Percentiles rank a stretch among this genome's conserved stretches.
These are phyloP conservation scores for Chorisops tibialis DNA, from an alignment of 2,888 invertebrate genomes.

Conservation along the genomic window DNA sequence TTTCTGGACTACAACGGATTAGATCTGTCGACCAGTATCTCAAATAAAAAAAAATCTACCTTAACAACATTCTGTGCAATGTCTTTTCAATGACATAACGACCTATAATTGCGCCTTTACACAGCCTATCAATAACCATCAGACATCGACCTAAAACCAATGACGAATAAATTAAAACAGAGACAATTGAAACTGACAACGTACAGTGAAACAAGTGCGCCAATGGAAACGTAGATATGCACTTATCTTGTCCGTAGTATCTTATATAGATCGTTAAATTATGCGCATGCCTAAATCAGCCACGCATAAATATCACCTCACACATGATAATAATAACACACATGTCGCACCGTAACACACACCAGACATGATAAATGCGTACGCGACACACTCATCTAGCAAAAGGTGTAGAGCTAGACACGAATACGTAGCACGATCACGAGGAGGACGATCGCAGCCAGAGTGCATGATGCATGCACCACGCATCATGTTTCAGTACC, in stretches of 20 bases:
- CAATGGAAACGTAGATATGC: no score
- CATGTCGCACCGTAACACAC: no score
- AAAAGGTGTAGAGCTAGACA: no score
- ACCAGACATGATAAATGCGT: no score
- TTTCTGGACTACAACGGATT: not conserved
- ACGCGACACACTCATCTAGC: no score
- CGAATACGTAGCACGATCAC: no score
- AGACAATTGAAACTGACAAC: conserved; percentile 18
- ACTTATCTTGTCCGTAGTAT: no score
- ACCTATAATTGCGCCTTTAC: conserved; percentile 3
- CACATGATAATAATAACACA: no score
- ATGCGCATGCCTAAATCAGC: conserved; percentile 17
- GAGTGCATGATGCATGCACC: no score
- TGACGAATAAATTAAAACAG: conserved; percentile 4
- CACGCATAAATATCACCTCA: not conserved
- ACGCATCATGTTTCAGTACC: no score
- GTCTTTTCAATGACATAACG: conserved; percentile 4
- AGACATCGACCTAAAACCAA: conserved; percentile 18
- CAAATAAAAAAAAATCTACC: not conserved
- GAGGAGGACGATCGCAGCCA: no score
- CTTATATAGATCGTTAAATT: conserved; percentile 14
- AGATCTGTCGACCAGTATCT: not conserved
- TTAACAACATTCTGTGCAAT: not conserved
- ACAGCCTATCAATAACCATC: not conserved
- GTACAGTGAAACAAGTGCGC: not conserved